Conservation (phyloP, 2,113 vertebrate genomes). For the Ivindomyrus marchei region DNA sequence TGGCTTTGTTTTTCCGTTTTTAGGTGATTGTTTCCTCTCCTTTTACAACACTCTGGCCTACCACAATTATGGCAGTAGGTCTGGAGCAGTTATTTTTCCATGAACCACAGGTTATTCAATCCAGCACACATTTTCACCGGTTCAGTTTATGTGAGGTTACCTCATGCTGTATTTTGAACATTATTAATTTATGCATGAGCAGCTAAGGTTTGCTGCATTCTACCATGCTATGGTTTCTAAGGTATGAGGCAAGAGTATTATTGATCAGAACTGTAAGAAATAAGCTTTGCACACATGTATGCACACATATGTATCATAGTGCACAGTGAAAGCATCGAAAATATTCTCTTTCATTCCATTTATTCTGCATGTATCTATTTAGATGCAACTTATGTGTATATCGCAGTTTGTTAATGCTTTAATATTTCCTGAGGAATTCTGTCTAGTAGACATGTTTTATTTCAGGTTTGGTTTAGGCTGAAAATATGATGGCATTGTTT, state of each 20-base stretch:
- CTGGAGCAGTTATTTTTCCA: neutral
- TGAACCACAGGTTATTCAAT: neutral
- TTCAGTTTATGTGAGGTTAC: neutral
- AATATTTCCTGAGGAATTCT: neutral
- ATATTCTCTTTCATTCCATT: neutral
- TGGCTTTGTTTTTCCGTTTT: neutral
- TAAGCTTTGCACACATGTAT: neutral
- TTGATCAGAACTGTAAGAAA: neutral
- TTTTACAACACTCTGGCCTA: neutral
- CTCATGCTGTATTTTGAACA: neutral
- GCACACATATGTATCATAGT: neutral
- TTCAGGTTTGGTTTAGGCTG: neutral
- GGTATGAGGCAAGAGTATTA: neutral
- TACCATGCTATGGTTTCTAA: neutral
- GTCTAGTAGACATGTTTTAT: neutral
- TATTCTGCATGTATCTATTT: neutral
- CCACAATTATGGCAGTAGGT: neutral
- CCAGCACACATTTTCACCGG: neutral
- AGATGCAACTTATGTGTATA: neutral
- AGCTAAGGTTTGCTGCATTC: neutral
- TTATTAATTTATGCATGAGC: neutral
- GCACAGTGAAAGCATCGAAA: neutral
- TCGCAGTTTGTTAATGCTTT: neutral
- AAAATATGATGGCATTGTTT: neutral
- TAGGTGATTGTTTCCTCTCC: neutral